These are phyloP conservation scores for Myotis myotis DNA, from an alignment of 2,797 vertebrate species.

Conservation along the genomic window DNA sequence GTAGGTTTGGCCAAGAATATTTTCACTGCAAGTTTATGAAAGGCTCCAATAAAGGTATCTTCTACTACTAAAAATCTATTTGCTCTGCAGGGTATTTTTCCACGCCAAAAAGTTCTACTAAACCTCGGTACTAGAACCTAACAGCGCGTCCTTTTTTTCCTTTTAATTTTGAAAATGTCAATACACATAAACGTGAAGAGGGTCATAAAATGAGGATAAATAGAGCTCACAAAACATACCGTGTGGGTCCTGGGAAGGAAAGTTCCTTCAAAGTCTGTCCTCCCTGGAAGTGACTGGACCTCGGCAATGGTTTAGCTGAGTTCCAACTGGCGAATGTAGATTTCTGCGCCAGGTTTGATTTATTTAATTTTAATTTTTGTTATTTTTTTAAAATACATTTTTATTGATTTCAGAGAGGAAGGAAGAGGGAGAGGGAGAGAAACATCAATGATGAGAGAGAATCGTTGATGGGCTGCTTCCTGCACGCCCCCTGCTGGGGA, in stretches of 20 bases:
- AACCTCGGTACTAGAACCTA: neutral
- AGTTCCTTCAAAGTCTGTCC: neutral
- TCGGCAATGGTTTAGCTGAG: neutral
- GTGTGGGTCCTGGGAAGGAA: neutral
- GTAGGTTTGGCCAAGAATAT: neutral
- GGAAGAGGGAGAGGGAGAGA: too few relatives aligned
- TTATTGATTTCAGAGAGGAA: too few relatives aligned
- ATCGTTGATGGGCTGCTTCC: too few relatives aligned
- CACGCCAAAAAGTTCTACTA: neutral
- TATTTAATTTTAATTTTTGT: too few relatives aligned
- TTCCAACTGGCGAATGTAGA: neutral
- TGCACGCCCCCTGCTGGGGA: too few relatives aligned
- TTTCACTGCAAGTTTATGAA: neutral
- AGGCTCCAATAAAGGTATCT: neutral
- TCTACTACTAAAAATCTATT: neutral
- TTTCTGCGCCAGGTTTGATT: neutral
- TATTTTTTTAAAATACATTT: too few relatives aligned
- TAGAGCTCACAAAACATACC: neutral
- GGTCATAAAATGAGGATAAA: neutral
- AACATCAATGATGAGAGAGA: too few relatives aligned
- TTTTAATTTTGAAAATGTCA: conserved; percentile 29
- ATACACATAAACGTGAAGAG: neutral
- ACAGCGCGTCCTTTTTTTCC: neutral
- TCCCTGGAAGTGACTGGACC: neutral
- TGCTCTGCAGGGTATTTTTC: neutral